Evolutionary conservation across 2,888 invertebrate species (phyloP).

Genomic region (Tachina lurida): DNA sequence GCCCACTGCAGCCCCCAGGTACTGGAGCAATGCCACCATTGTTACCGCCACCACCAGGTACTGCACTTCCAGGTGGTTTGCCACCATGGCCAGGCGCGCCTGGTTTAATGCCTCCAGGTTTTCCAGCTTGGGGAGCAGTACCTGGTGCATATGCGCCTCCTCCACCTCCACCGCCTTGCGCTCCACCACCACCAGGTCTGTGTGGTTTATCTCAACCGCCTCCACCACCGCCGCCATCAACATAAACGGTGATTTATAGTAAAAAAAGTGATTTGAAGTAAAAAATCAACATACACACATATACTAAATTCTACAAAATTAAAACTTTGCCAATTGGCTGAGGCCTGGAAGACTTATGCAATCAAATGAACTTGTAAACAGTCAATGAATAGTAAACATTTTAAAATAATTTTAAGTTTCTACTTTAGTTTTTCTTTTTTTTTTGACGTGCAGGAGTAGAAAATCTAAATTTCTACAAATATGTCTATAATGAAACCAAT

Average conservation of each 20-base stretch:
- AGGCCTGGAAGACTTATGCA: constrained; percentile 49
- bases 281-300: neutral
- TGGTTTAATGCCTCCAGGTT: constrained; percentile 76
- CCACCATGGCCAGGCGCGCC: constrained; percentile 79
- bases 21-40: constrained; percentile 80
- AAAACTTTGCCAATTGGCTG: constrained; percentile 66
- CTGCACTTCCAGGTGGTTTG: constrained; percentile 70
- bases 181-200: constrained; percentile 84
- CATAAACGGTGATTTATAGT: too few species aligned
- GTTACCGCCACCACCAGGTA: constrained; percentile 84
- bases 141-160: constrained; percentile 78
- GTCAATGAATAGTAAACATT: constrained; percentile 25
- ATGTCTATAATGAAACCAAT: neutral
- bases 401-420: constrained; percentile 21
- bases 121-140: constrained; percentile 78
- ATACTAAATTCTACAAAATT: constrained; percentile 24
- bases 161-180: constrained; percentile 84
- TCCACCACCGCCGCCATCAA: constrained; percentile 86
- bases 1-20: constrained; percentile 82
- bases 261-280: neutral
- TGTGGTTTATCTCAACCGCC: constrained; percentile 86
- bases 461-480: neutral
- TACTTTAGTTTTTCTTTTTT: neutral
- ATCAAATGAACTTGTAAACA: neutral
- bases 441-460: neutral